Evolutionary conservation across 2,888 invertebrate genomes (phyloP), one percentile per base, ranked within the genome.

Genomic region (Andricus quercusramuli): DNA sequence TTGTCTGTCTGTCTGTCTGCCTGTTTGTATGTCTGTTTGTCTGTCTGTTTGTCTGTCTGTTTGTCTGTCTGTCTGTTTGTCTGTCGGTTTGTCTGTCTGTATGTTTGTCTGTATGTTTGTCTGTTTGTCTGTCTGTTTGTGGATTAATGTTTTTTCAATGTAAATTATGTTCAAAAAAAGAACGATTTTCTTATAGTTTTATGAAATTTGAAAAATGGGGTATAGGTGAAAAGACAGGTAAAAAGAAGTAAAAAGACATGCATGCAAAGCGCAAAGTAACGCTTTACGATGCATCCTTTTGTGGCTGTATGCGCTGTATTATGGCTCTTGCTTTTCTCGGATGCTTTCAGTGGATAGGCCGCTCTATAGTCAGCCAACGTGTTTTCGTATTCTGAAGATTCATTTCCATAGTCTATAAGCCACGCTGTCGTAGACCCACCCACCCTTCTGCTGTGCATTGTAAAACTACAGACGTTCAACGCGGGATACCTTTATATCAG

Each of bases 371-470:
- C 74, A 74, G 74, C 51, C 74, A 74, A 37, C 51, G 56, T 74
- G 56, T 74, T 74, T 74, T 37, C 74, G 56, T 74, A 74, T 74
- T 74, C 74, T 56, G 32, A 74, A 74, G 74, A 74, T 56, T 74
- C 74, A 70, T 70, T 70, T 51, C 70, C 70, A 74, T 74, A 51
- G n/a, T 74, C 56, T 74, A 74, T 56, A 32, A 74, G 56, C 56
- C 15, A 74, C 32, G 32, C 56, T 56, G 56, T 74, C 56, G 51
- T 74, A 74, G 56, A 37, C 32, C 51, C 56, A 37, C 13, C 22
- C 32, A 0, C 32, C 8, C 32, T 32, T 32, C 32, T 32, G 5
- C 25, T 51, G 70, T 47, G 47, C 56, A 56, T 74, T 56, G 13
- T 74, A 74, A 56, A 74, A 74, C 32, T 51, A n/a, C 56, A 56